These are phyloP conservation scores for Catotricha subobsoleta DNA, from an alignment of 2,888 invertebrate genomes.

Conservation along the genomic window DNA sequence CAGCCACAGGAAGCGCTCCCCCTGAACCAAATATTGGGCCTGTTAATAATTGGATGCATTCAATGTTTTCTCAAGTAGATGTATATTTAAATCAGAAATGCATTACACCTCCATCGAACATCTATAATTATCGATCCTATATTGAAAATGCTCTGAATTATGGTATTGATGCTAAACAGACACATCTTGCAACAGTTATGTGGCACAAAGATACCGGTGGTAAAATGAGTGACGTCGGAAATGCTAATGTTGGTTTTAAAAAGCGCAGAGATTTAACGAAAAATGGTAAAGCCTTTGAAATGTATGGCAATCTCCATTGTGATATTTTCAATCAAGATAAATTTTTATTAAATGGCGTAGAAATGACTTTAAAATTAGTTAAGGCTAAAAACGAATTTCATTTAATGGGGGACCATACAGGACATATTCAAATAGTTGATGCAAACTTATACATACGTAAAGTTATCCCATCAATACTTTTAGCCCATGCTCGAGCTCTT, in stretches of 20 bases:
- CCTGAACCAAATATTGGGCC: not conserved
- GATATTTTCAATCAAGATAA: conserved; percentile 7
- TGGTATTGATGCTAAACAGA: conserved; percentile 5
- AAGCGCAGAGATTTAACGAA: not conserved
- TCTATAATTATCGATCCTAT: conserved; percentile 8
- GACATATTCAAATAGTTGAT: conserved; percentile 4
- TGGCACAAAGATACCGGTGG: not conserved
- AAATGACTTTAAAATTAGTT: conserved; percentile 2
- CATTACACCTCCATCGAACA: conserved; percentile 6
- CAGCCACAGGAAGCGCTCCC: too few relatives aligned
- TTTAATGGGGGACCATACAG: not conserved
- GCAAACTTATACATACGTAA: conserved; percentile 4
- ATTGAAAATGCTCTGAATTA: conserved; percentile 9
- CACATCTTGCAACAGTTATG: not conserved
- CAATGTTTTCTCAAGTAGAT: conserved; percentile 7
- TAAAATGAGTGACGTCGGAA: not conserved
- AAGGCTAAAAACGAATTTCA: conserved; percentile 5
- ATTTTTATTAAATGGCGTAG: conserved; percentile 6
- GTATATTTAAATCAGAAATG: conserved; percentile 8
- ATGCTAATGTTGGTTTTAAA: conserved; percentile 1
- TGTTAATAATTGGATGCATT: conserved; percentile 8
- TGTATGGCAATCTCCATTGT: conserved; percentile 3
- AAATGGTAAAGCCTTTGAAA: not conserved
- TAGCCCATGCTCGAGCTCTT: conserved; percentile 4
- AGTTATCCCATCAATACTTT: conserved; percentile 1